Percentiles rank a stretch among this genome's conserved stretches.
These are phyloP conservation scores for Lasioglossum malachurum DNA, from an alignment of 2,888 invertebrate species.

Conservation along the genomic window DNA sequence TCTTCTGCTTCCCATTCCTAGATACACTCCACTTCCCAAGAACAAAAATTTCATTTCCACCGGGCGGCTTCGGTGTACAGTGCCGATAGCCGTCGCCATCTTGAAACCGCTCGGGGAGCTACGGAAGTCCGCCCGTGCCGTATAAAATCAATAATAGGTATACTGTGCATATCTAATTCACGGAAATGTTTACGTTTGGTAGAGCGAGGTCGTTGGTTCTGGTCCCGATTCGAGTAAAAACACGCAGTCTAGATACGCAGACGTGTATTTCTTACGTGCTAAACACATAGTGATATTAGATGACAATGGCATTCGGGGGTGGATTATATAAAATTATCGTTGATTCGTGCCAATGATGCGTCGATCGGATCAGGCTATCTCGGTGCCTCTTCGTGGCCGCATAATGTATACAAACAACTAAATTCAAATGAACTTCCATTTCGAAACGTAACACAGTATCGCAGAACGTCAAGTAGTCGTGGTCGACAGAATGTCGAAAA, in stretches of 20 bases:
- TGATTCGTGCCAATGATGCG: background rate
- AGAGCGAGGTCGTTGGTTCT: background rate
- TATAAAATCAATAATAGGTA: conserved; percentile 43
- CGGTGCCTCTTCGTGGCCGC: background rate
- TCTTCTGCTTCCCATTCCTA: background rate
- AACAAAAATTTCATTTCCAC: background rate
- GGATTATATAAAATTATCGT: conserved; percentile 31
- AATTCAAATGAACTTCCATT: background rate
- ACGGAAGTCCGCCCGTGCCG: background rate
- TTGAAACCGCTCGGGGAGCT: conserved; percentile 17
- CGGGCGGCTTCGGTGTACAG: background rate
- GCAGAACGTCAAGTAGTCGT: background rate
- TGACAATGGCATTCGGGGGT: conserved; percentile 13
- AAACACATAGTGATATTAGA: conserved; percentile 49
- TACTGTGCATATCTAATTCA: conserved; percentile 12
- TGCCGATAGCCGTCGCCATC: conserved; percentile 31
- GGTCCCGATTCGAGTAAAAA: background rate
- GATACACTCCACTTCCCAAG: background rate
- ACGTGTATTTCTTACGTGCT: conserved; percentile 53
- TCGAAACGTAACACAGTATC: background rate
- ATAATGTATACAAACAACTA: background rate
- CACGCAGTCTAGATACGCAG: conserved; percentile 44
- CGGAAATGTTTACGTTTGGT: background rate
- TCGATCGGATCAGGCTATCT: conserved; percentile 4
- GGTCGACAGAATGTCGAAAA: background rate